Evolutionary conservation across 2,888 invertebrate species (phyloP).

Genomic region (Ochlodes sylvanus): DNA sequence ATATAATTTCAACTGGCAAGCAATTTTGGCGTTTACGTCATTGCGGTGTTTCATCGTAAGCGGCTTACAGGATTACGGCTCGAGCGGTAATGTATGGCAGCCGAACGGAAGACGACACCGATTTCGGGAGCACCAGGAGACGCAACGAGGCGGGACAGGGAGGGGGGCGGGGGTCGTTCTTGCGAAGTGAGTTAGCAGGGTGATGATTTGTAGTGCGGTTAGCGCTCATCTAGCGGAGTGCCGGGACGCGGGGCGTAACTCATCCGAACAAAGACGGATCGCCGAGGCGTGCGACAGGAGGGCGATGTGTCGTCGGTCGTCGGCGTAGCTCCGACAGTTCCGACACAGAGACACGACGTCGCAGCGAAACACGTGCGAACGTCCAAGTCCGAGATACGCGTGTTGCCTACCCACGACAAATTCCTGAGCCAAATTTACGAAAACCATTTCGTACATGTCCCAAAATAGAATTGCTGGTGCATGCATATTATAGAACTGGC

Average conservation of each 20-base stretch:
- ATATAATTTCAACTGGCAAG: conserved; percentile 32
- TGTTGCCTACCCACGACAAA: conserved; percentile 41
- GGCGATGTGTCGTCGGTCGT: conserved; percentile 52
- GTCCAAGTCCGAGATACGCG: conserved; percentile 12
- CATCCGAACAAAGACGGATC: conserved; percentile 66
- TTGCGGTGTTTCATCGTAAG: conserved; percentile 64
- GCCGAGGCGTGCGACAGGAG: conserved; percentile 45
- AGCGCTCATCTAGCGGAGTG: conserved; percentile 68
- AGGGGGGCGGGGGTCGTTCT: conserved; percentile 54
- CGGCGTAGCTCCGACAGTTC: no score
- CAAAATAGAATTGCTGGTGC: conserved; percentile 48
- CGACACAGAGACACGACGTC: conserved; percentile 37
- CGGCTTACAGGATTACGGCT: conserved; percentile 52
- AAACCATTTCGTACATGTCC: conserved; percentile 52
- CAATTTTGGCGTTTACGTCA: conserved; percentile 52
- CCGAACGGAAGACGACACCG: conserved; percentile 57
- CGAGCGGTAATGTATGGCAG: conserved; percentile 57
- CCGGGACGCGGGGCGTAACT: conserved; percentile 62
- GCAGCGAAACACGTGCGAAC: conserved; percentile 45
- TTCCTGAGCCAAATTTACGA: conserved; percentile 44
- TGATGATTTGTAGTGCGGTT: conserved; percentile 77
- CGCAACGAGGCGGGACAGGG: conserved; percentile 38
- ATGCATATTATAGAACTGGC: conserved; percentile 5
- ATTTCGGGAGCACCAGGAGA: conserved; percentile 39
- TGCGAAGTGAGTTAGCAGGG: conserved; percentile 67